A percentile compares a stretch with the other conserved stretches of the same genome.
Evolutionary conservation across 2,888 invertebrate species (phyloP).

Genomic region (Epiblema foenella): DNA sequence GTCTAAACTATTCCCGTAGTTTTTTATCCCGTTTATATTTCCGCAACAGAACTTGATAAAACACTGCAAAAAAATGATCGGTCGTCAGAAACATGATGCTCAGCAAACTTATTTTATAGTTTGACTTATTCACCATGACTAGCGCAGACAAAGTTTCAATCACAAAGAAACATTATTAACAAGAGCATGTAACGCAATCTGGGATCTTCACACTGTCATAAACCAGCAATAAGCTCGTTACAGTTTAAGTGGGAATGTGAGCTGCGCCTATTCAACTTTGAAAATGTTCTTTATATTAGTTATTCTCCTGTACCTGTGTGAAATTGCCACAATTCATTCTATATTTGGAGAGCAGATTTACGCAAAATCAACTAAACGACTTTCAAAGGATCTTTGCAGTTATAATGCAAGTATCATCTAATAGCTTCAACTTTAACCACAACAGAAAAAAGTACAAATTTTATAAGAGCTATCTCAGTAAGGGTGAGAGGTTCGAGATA

Average conservation of each 20-base stretch:
- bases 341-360: too few relatives aligned
- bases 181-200: constrained; percentile 66
- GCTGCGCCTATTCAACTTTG: not conserved
- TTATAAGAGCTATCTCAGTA: too few relatives aligned
- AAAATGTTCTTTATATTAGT: not conserved
- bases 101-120: not conserved
- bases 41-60: not conserved
- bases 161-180: constrained; percentile 57
- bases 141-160: constrained; percentile 14
- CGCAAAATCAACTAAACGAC: too few relatives aligned
- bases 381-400: too few relatives aligned
- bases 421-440: too few relatives aligned
- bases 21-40: not conserved
- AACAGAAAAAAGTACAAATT: too few relatives aligned
- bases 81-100: constrained; percentile 6
- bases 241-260: constrained; percentile 1
- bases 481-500: too few relatives aligned
- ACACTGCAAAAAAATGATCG: not conserved
- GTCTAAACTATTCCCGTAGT: too few relatives aligned
- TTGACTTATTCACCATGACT: not conserved
- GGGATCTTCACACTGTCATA: constrained; percentile 64
- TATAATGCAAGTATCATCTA: too few relatives aligned
- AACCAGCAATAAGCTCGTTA: constrained; percentile 46
- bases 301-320: not conserved
- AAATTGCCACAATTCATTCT: too few relatives aligned